Percentiles rank a stretch among this genome's conserved stretches.
These are phyloP conservation scores for Megalops cyprinoides DNA, from an alignment of 2,797 vertebrate genomes.

Conservation along the genomic window DNA sequence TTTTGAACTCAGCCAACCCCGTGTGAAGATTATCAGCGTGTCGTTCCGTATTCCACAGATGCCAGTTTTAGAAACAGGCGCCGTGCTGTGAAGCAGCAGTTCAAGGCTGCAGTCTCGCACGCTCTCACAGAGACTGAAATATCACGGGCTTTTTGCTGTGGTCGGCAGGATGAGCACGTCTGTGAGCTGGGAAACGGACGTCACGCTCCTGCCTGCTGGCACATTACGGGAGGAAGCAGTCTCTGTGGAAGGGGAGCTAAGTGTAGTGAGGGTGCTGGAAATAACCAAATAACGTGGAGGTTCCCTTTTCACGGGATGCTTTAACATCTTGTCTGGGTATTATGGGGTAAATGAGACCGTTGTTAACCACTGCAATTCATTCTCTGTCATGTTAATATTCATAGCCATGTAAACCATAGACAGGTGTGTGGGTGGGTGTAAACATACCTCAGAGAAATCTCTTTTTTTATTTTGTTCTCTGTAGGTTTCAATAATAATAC, in stretches of 20 bases:
- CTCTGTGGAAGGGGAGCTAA: background rate
- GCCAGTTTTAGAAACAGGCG: background rate
- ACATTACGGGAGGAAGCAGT: background rate
- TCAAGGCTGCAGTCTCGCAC: background rate
- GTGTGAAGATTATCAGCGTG: background rate
- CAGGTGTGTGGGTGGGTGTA: no score
- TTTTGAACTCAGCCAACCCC: background rate
- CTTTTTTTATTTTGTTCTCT: no score
- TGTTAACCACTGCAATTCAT: background rate
- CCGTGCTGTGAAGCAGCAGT: background rate
- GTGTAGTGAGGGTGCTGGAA: no score
- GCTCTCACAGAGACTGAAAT: background rate
- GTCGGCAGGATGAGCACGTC: background rate
- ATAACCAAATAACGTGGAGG: no score
- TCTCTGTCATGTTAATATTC: background rate
- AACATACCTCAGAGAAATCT: no score
- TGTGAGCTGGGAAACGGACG: background rate
- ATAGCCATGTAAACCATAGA: background rate
- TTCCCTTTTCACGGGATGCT: no score
- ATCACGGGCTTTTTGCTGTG: background rate
- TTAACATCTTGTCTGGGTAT: background rate
- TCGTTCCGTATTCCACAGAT: background rate
- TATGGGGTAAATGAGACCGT: background rate
- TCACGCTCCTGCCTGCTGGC: background rate
- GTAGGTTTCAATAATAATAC: no score